Base-by-base conservation (phyloP, 1,140 invertebrate species). In the Riptortus pedestris region DNA sequence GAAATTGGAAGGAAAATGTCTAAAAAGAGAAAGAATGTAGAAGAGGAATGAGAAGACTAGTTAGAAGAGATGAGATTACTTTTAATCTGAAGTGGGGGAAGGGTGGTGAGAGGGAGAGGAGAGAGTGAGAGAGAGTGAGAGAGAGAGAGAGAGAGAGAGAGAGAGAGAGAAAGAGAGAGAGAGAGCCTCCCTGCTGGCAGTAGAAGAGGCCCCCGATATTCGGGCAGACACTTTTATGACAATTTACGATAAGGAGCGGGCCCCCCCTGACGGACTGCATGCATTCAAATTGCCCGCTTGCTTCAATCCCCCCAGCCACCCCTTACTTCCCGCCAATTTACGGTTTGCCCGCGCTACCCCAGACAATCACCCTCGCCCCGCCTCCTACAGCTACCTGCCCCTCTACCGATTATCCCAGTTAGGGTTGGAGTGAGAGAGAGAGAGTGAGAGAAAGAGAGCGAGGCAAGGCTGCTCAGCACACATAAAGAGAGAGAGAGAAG, bases 211-310 rank as follows among this genome's bases (percentile, higher is more conserved):
- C 38, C 38, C 52, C 60, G 65, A 66, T 66, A 66, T 66, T 66
- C 65, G 58, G 47, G 22, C 65, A 62, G 65, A 66, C 65, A 66
- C 65, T 66, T 66, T 66, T 66, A 66, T 62, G 65, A 66, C 65
- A 66, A 66, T 66, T 66, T 66, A 66, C 65, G 65, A 62, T 66
- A 62, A 60, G 58, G 64, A n/a, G 11, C 12, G 9, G 14, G 27
- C 22, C 45, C 26, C 55, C 47, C 60, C 65, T 66, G 65, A 66
- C 65, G 65, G 60, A 66, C 65, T 66, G 65, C 65, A 66, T 66
- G 65, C 65, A 66, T 66, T 66, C 65, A 66, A 66, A 66, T 66
- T 66, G 65, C 65, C 60, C 60, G 65, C 65, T 66, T 66, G 65
- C 65, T 66, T 66, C 65, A 66, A 66, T 66, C 64, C 64, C 59